phyloP scores from a whole-genome alignment of 2,888 invertebrate genomes.

The Tromatobia lineatoria region DNA sequence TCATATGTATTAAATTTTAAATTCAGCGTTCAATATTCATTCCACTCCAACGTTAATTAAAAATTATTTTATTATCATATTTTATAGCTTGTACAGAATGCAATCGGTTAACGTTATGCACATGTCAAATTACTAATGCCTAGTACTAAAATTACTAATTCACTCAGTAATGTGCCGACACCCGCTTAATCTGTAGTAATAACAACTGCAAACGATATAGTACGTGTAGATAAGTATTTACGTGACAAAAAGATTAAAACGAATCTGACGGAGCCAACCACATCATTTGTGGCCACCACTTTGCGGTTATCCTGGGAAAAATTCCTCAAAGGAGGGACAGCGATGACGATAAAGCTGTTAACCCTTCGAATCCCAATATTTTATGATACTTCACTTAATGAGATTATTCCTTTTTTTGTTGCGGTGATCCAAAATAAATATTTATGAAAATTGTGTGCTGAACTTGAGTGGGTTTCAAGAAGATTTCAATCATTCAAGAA shows the following conservation, averaged over 20 bases:
- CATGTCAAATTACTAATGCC: too few relatives aligned
- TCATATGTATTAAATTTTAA: too few relatives aligned
- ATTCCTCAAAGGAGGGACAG: not conserved
- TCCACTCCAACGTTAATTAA: too few relatives aligned
- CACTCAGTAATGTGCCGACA: too few relatives aligned
- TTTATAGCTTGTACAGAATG: too few relatives aligned
- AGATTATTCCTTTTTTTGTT: not conserved
- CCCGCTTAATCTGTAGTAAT: not conserved
- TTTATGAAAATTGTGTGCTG: not conserved
- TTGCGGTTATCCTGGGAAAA: not conserved
- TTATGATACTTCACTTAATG: not conserved
- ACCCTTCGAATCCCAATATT: conserved; percentile 15
- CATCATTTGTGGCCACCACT: conserved; percentile 25
- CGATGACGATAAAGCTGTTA: conserved; percentile 25
- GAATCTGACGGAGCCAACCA: conserved; percentile 7
- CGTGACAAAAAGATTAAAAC: conserved; percentile 18
- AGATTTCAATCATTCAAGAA: too few relatives aligned
- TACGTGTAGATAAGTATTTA: conserved; percentile 2
- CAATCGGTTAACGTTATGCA: too few relatives aligned
- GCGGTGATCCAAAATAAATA: not conserved
- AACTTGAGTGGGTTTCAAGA: not conserved
- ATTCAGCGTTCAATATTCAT: too few relatives aligned
- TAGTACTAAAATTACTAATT: too few relatives aligned
- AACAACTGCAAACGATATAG: not conserved
- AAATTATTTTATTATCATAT: too few relatives aligned